Percentiles rank a stretch among this genome's conserved stretches.
Evolutionary conservation across 2,113 vertebrate species (phyloP).

Genomic region (Oreotrochilus melanogaster): DNA sequence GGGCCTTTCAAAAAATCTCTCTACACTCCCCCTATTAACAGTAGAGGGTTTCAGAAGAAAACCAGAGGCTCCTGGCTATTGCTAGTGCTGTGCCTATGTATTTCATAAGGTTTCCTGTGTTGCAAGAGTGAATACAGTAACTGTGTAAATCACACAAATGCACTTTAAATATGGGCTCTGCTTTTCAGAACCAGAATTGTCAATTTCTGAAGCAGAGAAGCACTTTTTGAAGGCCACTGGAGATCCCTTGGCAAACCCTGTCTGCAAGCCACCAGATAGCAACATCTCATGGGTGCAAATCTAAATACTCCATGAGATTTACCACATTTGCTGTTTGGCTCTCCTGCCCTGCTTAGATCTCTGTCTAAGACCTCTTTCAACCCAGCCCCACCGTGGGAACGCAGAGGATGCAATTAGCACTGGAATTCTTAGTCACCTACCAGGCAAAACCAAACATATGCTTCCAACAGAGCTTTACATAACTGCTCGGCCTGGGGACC

Average conservation of each 20-base stretch:
- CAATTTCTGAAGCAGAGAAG: background rate
- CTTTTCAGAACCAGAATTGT: background rate
- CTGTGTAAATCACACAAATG: background rate
- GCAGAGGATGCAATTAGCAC: background rate
- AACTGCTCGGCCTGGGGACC: conserved; percentile 31
- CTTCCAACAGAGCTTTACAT: conserved; percentile 50
- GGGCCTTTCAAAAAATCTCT: background rate
- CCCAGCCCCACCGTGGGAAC: background rate
- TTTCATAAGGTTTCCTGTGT: conserved; percentile 17
- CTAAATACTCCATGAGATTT: background rate
- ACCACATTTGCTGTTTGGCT: background rate
- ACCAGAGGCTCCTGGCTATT: background rate
- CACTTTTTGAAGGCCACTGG: background rate
- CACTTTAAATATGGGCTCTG: background rate
- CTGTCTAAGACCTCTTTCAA: background rate
- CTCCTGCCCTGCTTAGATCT: background rate
- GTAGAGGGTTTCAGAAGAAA: background rate
- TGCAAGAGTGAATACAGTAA: background rate
- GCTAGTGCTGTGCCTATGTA: background rate
- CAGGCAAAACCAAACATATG: conserved; percentile 4
- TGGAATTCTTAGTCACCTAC: background rate
- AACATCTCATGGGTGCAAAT: background rate
- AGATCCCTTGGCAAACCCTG: background rate
- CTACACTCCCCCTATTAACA: background rate
- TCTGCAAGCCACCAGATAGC: background rate